phyloP scores from a whole-genome alignment of 2,888 invertebrate genomes.

The Diploptera punctata region DNA sequence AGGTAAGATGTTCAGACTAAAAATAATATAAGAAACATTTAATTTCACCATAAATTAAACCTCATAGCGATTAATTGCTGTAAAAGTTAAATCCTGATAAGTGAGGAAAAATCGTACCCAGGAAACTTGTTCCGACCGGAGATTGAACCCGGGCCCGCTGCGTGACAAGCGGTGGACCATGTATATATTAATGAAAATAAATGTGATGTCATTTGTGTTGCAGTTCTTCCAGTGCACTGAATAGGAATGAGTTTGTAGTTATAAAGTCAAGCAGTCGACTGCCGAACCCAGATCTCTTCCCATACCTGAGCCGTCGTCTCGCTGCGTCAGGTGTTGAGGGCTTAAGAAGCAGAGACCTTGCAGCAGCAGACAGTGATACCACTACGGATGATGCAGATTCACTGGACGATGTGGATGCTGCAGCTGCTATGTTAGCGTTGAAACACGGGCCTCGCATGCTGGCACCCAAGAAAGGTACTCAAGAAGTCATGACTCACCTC shows the following conservation, averaged over 20 bases:
- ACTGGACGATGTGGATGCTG: constrained; percentile 73
- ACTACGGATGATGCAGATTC: constrained; percentile 53
- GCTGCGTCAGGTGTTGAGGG: constrained; percentile 47
- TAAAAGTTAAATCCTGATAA: no score
- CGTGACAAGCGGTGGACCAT: no score
- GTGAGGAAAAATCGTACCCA: no score
- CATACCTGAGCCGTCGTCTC: constrained; percentile 74
- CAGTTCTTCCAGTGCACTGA: neutral
- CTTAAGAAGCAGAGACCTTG: neutral
- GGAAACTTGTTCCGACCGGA: no score
- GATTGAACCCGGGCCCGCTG: no score
- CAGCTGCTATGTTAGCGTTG: constrained; percentile 86
- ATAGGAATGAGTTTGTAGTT: constrained; percentile 24
- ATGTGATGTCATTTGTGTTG: no score
- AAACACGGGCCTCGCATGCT: constrained; percentile 81
- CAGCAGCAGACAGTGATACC: neutral
- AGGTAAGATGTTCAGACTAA: no score
- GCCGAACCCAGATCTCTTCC: constrained; percentile 82
- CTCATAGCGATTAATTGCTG: no score
- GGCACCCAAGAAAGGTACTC: constrained; percentile 47
- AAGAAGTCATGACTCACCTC: no score
- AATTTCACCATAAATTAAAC: no score
- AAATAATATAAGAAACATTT: no score
- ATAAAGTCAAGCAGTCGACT: constrained; percentile 52
- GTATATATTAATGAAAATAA: no score